Evolutionary conservation across 2,797 vertebrate genomes (phyloP), one percentile per base, ranked within the genome.

Genomic region (Distichodus sexfasciatus): DNA sequence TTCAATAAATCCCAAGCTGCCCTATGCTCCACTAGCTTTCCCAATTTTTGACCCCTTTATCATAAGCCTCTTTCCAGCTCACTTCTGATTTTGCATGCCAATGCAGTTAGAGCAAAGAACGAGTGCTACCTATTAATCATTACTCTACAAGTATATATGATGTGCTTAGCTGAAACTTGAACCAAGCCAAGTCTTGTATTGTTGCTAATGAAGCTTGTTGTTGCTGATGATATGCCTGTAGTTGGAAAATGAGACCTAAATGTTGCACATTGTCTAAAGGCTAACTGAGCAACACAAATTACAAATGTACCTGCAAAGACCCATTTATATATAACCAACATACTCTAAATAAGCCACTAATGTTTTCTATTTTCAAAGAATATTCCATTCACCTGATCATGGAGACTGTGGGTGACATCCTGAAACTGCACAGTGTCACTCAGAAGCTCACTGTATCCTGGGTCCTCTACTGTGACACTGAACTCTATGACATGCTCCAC

Each of bases 401-500:
- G 89, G 72, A 95, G 92, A 71, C 88, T 91, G 65, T 38, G 79
- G 19, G 85, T 84, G 21, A 94, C 69, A 35, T 92, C 88, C 36
- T 76, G 81, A 74, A 91, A 92, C 69, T 87, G 82, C 0, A 78
- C 76, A 0, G 93, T 82, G 46, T 95, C 88, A 2, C 68, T 80
- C 14, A 94, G 86, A 46, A 94, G 85, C 65, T 81, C 51, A 44
- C 85, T 92, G 79, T 93, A 93, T 10, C 72, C 74, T 1, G 92
- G 91, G 41, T 94, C 90, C 54, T 83, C 87, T 17, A 97, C 80
- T 48, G 91, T 94, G 61, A 98, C 80, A 4, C 91, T 94, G 85
- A 98, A 93, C 72, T 94, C 90, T 0, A 98, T 91, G 28, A 91
- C 89, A 71, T 94, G 92, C 69, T 96, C 91, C 73, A 84, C 76